Base-by-base conservation (phyloP, 2,113 vertebrate genomes). In the Megalops atlanticus region DNA sequence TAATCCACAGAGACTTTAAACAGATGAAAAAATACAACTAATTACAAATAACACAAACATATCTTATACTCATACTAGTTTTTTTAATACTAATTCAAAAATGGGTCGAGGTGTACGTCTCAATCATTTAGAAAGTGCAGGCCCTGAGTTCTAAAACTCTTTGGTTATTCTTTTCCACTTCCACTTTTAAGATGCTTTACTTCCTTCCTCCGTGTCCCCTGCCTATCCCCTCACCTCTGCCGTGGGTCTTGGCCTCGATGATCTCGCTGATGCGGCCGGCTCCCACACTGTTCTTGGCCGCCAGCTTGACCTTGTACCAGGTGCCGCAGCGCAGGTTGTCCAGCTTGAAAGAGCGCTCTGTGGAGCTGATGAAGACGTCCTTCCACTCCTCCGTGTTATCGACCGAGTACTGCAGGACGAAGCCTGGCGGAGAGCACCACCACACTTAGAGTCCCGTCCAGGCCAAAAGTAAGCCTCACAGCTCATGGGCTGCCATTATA, bases 271-370 rank as follows among this genome's bases (percentile, higher is more conserved):
- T 99, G 90, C 97, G 96, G 11, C 98, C 98, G 0, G 98, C 96
- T 1, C 98, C 98, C 0, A 99, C 98, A 0, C 97, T 98, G 94
- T 99, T 99, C 92, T 99, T 99, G 84, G 98, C 98, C 0, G 98
- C 98, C 89, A 99, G 91, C 91, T 99, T 99, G 86, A 99, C 96
- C 93, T 99, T 99, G 92, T 99, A 99, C 98, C 98, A 99, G 0
- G 98, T 99, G 84, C 98, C 98, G 0, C 98, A 99, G 86, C 97
- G 96, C 86, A 99, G 94, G 92, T 96, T 97, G 87, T 98, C 98
- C 90, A 99, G 87, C 91, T 96, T 96, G 89, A 97, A 99, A 83
- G 97, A 96, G 36, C 97, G 96, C 89, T 99, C 97, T 0, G 92
- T 94, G 6, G 98, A 98, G 90, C 96, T 97, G 90, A 99, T 98